These are phyloP conservation scores for Phallusia fumigata DNA, from an alignment of 23 tunicate genomes.

Conservation along the genomic window DNA sequence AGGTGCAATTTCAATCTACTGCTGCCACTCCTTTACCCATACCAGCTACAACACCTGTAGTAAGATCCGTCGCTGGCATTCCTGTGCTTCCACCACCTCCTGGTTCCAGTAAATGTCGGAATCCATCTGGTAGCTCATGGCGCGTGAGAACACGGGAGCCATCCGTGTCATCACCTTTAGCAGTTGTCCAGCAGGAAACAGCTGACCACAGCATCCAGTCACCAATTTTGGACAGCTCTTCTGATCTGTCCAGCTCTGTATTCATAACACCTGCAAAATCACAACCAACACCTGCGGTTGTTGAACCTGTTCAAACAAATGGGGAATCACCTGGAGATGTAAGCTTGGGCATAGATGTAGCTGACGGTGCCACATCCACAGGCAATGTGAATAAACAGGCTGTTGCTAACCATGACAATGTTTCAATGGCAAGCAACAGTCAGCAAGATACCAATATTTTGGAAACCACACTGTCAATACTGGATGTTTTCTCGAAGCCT, in stretches of 20 bases:
- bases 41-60: not conserved
- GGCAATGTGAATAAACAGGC: not conserved
- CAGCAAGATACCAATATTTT: conserved; percentile 31
- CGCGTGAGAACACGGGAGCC: conserved; percentile 17
- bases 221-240: not conserved
- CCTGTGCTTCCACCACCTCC: conserved; percentile 56
- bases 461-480: conserved; percentile 41
- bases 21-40: not conserved
- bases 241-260: not conserved
- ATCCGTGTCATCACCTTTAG: conserved; percentile 20
- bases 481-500: conserved; percentile 30
- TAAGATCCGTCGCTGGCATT: not conserved
- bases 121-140: conserved; percentile 16
- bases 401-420: not conserved
- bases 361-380: not conserved
- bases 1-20: conserved; percentile 43
- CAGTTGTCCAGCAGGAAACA: not conserved
- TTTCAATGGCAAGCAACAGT: conserved; percentile 22
- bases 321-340: not conserved
- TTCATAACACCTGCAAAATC: not conserved
- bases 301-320: not conserved
- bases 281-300: not conserved
- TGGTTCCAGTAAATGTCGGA: conserved; percentile 21
- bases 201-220: conserved; percentile 1
- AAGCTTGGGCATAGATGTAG: not conserved